phyloP scores from a whole-genome alignment of 1,140 invertebrate species.

The Anadara kagoshimensis region DNA sequence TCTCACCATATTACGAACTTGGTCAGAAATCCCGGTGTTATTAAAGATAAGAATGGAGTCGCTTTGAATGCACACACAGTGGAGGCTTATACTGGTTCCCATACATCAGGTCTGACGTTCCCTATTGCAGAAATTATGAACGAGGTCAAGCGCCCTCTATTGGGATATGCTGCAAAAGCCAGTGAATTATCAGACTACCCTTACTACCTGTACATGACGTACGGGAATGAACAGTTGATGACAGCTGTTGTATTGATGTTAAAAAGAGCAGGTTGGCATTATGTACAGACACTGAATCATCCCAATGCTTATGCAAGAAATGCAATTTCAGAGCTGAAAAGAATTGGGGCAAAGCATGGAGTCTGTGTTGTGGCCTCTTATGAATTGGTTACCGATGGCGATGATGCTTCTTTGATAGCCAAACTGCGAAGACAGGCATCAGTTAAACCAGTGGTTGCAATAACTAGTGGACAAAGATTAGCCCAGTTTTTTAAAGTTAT shows the following conservation, averaged over 20 bases:
- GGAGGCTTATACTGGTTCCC: conserved; percentile 60
- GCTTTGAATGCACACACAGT: conserved; percentile 54
- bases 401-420: conserved; percentile 38
- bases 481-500: conserved; percentile 46
- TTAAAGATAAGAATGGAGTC: conserved; percentile 48
- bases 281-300: conserved; percentile 57
- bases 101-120: conserved; percentile 37
- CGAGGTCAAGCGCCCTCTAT: conserved; percentile 83
- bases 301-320: conserved; percentile 37
- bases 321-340: conserved; percentile 45
- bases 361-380: conserved; percentile 66
- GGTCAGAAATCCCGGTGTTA: conserved; percentile 42
- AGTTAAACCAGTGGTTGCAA: conserved; percentile 54
- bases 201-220: conserved; percentile 57
- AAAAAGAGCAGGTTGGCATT: conserved; percentile 57
- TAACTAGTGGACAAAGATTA: conserved; percentile 26
- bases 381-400: conserved; percentile 21
- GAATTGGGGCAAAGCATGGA: conserved; percentile 58
- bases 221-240: conserved; percentile 74
- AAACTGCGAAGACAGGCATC: conserved; percentile 38
- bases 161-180: conserved; percentile 82
- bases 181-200: conserved; percentile 26
- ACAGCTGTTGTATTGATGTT: conserved; percentile 78
- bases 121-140: conserved; percentile 62
- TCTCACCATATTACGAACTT: conserved; percentile 51